Conservation (phyloP, 2,888 invertebrate species). For the Agrotis clavis region DNA sequence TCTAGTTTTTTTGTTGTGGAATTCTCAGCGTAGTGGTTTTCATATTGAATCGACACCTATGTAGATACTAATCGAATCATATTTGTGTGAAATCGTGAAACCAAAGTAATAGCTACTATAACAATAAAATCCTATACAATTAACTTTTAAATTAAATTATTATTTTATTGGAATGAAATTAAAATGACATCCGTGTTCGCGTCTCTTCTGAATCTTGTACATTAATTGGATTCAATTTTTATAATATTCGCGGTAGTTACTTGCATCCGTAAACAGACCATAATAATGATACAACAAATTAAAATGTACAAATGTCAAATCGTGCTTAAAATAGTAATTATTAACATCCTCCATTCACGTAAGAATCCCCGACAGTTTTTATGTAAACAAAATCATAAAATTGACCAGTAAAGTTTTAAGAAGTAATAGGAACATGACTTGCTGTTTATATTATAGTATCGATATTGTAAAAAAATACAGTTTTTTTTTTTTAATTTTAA, state of each 20-base stretch:
- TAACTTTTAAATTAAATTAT: neutral
- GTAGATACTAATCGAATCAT: neutral
- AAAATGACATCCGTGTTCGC: constrained; percentile 13
- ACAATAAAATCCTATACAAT: neutral
- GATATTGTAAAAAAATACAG: no score
- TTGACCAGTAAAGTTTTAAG: no score
- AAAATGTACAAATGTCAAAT: constrained; percentile 17
- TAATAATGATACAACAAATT: neutral
- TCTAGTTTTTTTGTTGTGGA: neutral
- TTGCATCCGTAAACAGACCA: constrained; percentile 34
- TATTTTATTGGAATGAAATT: no score
- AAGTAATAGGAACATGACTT: no score
- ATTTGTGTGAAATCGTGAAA: neutral
- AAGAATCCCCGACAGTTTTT: neutral
- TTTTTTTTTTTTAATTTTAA: no score
- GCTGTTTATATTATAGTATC: no score
- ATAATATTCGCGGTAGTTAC: neutral
- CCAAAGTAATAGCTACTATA: neutral
- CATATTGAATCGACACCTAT: neutral
- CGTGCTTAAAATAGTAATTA: constrained; percentile 19
- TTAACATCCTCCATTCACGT: neutral
- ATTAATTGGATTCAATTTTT: neutral
- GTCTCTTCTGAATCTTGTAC: neutral
- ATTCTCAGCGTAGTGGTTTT: neutral
- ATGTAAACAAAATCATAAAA: constrained; percentile 17